Base-by-base conservation (phyloP, 2,888 invertebrate species). In the Trissonchulus sp. region DNA sequence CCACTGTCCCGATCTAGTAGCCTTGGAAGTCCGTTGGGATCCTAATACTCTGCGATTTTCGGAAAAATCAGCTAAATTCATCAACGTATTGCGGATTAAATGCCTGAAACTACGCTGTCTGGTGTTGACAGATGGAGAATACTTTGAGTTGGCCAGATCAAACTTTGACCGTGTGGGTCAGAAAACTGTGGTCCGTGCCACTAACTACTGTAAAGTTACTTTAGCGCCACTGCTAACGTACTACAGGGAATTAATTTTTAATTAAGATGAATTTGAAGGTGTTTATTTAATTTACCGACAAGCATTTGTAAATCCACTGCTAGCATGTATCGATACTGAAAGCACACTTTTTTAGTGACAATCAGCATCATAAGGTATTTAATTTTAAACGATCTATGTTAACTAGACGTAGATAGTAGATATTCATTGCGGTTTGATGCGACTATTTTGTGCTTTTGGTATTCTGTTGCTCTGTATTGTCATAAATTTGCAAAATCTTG, bases 131-230 rank as follows among this genome's bases (percentile, higher is more conserved):
- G 99, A 99, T 85, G 99, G 99, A 99, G 92, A 98, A 77, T 99
- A 99, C 87, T 99, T 97, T 85, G 99, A 99, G 87, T 92, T 98
- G 80, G 97, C 97, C 48, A 96, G 98, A 86, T 98, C 98, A 0
- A 99, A 99, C 87, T 99, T 98, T 86, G 98, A 99, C 87, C 89
- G 99, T 81, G 98, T 99, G 0, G 99, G 98, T 86, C 90, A 99
- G 79, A 90, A 90, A 80, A 97, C 97, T 0, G 97, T 99, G 15
- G 98, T 99, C 89, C 89, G 99, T 76, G 96, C 98, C 1, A 93
- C 94, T 1, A 98, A 95, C 78, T 97, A 94, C 87, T 98, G 96
- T 85, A 89, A 92, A 78, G 96, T 97, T 15, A 94, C 95, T 68
- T 92, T 94, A 82, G 94, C 95, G 84, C 93, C 96, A 85, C 88